A percentile compares a stretch with the other conserved stretches of the same genome.
Conservation (phyloP, 2,888 invertebrate species). For the Drosophila pseudotalamancana region DNA sequence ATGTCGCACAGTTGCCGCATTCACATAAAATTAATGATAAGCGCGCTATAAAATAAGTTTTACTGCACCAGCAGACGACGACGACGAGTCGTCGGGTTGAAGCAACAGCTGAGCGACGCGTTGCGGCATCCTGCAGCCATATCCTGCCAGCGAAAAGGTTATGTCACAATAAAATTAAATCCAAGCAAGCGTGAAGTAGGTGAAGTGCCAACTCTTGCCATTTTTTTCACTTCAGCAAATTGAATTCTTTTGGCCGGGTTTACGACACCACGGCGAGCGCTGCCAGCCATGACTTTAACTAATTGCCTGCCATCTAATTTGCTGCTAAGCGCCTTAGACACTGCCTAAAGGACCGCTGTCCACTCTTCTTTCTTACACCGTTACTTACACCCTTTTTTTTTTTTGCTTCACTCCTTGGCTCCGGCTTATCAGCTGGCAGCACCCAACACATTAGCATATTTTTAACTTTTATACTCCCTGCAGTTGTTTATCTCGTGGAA, state of each 20-base stretch:
- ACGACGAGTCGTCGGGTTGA: conserved; percentile 12
- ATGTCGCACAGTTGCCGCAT: conserved; percentile 77
- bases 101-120: conserved; percentile 45
- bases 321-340: conserved; percentile 42
- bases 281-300: conserved; percentile 44
- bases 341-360: conserved; percentile 40
- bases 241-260: conserved; percentile 66
- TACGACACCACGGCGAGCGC: conserved; percentile 56
- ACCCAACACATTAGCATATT: conserved; percentile 73
- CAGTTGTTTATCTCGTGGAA: conserved; percentile 67
- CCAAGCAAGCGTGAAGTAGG: conserved; percentile 76
- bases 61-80: conserved; percentile 50
- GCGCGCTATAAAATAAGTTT: conserved; percentile 77
- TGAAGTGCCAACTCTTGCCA: conserved; percentile 32
- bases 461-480: conserved; percentile 64
- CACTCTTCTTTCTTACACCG: conserved; percentile 18
- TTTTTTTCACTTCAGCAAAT: conserved; percentile 44
- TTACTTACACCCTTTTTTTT: background rate
- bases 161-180: conserved; percentile 78
- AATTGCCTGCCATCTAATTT: conserved; percentile 57
- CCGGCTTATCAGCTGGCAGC: conserved; percentile 45
- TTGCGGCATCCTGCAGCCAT: conserved; percentile 21
- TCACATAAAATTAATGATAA: conserved; percentile 79
- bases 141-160: conserved; percentile 63
- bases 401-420: background rate